Evolutionary conservation across 1,140 invertebrate genomes (phyloP).

Genomic region (Microplitis demolitor): DNA sequence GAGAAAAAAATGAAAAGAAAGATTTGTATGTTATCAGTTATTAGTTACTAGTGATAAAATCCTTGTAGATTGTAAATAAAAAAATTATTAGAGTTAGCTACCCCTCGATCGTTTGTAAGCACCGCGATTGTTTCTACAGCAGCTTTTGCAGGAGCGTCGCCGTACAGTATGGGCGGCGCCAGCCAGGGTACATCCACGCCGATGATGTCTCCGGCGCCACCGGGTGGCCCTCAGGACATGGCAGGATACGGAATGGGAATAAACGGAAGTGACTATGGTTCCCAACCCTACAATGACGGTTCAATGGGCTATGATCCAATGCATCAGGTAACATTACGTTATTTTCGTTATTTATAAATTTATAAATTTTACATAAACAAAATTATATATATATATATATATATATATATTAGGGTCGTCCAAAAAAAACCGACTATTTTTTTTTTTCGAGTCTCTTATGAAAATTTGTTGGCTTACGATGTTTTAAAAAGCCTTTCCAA

Average conservation of each 20-base stretch:
- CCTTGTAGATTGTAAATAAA: constrained; percentile 5
- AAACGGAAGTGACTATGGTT: constrained; percentile 81
- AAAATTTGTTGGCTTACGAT: too few relatives aligned
- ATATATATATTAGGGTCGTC: too few relatives aligned
- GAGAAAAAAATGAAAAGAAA: too few relatives aligned
- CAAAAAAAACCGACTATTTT: too few relatives aligned
- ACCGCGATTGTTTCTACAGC: constrained; percentile 62
- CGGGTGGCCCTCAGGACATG: constrained; percentile 75
- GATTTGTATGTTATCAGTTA: too few relatives aligned
- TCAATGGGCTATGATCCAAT: constrained; percentile 88
- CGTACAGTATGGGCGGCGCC: constrained; percentile 85
- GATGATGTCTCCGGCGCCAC: constrained; percentile 91
- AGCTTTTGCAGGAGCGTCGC: constrained; percentile 79
- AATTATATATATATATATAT: too few relatives aligned
- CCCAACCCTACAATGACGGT: constrained; percentile 80
- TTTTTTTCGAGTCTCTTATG: too few relatives aligned
- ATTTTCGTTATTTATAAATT: background rate
- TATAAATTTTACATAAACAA: too few relatives aligned
- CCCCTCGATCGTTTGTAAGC: constrained; percentile 59
- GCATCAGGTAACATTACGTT: constrained; percentile 69
- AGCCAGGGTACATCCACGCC: constrained; percentile 86
- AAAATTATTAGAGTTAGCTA: constrained; percentile 13
- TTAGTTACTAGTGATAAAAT: background rate
- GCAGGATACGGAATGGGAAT: constrained; percentile 89
- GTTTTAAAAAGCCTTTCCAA: too few relatives aligned